These are phyloP conservation scores for Drosophila nigromelanica DNA, from an alignment of 1,140 invertebrate genomes.

Conservation along the genomic window DNA sequence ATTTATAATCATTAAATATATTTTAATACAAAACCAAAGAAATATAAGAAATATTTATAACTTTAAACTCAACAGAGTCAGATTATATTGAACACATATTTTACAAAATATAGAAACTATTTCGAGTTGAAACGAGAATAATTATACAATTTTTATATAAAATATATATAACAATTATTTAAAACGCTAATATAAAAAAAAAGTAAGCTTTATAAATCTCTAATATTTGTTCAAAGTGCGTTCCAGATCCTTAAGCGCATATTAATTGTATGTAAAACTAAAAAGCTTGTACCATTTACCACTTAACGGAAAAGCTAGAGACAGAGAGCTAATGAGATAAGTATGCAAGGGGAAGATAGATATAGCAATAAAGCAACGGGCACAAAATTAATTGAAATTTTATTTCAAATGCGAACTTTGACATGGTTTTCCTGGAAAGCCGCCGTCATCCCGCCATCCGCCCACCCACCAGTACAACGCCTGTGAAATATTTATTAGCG, in stretches of 20 bases:
- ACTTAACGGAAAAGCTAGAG: constrained; percentile 6
- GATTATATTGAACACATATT: too few species aligned
- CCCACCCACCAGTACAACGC: constrained; percentile 22
- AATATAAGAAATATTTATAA: too few species aligned
- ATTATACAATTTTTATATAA: too few species aligned
- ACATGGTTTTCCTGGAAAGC: constrained; percentile 61
- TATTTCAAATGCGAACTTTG: constrained; percentile 69
- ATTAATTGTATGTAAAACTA: constrained; percentile 18
- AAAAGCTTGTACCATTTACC: constrained; percentile 14
- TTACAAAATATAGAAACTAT: too few species aligned
- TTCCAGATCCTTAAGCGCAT: constrained; percentile 22
- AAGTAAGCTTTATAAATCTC: background rate
- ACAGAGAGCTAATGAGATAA: constrained; percentile 9
- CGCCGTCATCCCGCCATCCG: background rate
- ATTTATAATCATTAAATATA: too few species aligned
- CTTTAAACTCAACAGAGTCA: too few species aligned
- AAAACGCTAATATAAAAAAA: background rate
- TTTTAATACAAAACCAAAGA: too few species aligned
- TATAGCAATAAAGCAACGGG: constrained; percentile 22
- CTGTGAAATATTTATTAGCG: constrained; percentile 49
- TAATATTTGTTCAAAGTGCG: background rate
- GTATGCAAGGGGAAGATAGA: background rate
- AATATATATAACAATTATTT: too few species aligned
- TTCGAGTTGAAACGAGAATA: too few species aligned
- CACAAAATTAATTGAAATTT: constrained; percentile 68